Evolutionary conservation across 2,113 vertebrate genomes (phyloP).

Genomic region (Gymnogyps californianus): DNA sequence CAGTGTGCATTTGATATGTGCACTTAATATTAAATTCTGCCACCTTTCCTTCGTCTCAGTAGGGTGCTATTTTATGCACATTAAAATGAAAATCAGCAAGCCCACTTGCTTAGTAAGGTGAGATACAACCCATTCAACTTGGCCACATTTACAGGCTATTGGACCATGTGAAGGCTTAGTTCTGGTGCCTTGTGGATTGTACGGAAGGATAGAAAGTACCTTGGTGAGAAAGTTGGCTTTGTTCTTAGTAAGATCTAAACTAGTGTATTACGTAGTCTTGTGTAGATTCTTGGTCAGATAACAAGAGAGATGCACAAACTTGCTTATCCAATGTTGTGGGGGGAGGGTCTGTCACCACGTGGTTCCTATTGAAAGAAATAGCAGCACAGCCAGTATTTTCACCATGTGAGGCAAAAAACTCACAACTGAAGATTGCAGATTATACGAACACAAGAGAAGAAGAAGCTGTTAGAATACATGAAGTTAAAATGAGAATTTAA

Average conservation of each 20-base stretch:
- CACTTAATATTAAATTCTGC: background rate
- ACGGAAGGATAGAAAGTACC: background rate
- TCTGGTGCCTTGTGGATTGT: background rate
- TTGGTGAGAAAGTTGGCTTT: background rate
- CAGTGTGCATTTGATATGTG: background rate
- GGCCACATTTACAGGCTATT: background rate
- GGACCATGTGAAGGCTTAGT: background rate
- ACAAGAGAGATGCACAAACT: background rate
- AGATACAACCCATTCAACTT: background rate
- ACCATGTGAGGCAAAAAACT: background rate
- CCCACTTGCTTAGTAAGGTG: background rate
- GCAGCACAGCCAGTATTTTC: background rate
- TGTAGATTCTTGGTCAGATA: background rate
- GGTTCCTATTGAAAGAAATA: background rate
- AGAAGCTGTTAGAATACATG: background rate
- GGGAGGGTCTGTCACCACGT: background rate
- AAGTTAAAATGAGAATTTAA: constrained; percentile 41
- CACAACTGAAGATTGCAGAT: background rate
- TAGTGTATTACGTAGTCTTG: background rate
- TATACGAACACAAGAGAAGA: background rate
- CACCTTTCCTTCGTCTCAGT: background rate
- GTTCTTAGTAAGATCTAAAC: background rate
- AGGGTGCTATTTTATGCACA: background rate
- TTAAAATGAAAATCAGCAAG: background rate
- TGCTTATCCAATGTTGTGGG: background rate